Percentiles rank a stretch among this genome's conserved stretches.
These are phyloP conservation scores for Mionectes macconnelli DNA, from an alignment of 2,113 vertebrate species.

Conservation along the genomic window DNA sequence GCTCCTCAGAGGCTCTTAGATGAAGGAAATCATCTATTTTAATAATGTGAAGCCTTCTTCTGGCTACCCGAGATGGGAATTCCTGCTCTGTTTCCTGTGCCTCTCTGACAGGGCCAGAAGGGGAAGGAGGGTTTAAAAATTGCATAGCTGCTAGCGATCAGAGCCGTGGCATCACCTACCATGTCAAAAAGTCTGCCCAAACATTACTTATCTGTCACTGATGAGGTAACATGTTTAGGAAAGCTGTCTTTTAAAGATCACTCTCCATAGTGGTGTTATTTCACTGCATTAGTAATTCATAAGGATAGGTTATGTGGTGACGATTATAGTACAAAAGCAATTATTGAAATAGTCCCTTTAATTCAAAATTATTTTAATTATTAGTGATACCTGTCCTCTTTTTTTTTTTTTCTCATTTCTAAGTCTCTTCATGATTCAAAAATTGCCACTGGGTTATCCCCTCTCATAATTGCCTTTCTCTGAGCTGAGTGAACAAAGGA, in stretches of 20 bases:
- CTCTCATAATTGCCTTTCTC: slow-evolving; percentile 27
- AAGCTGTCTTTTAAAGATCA: slow-evolving; percentile 32
- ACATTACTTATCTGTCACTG: background rate
- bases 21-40: slow-evolving; percentile 65
- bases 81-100: slow-evolving; percentile 55
- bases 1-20: slow-evolving; percentile 45
- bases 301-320: slow-evolving; percentile 47
- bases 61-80: slow-evolving; percentile 44
- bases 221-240: background rate
- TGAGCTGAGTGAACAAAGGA: slow-evolving; percentile 55
- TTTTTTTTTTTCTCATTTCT: background rate
- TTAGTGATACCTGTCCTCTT: slow-evolving; percentile 25
- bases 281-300: slow-evolving; percentile 66
- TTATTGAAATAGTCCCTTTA: slow-evolving; percentile 63
- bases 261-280: slow-evolving; percentile 34
- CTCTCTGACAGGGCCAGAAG: slow-evolving; percentile 5
- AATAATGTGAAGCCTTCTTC: slow-evolving; percentile 56
- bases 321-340: slow-evolving; percentile 56
- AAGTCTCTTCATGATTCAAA: slow-evolving; percentile 50
- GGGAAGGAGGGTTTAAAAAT: slow-evolving; percentile 2
- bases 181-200: background rate
- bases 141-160: background rate
- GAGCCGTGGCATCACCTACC: background rate
- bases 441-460: slow-evolving; percentile 42
- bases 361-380: slow-evolving; percentile 76